These are phyloP conservation scores for Trichopria drosophilae DNA, from an alignment of 2,888 invertebrate genomes.

Conservation along the genomic window DNA sequence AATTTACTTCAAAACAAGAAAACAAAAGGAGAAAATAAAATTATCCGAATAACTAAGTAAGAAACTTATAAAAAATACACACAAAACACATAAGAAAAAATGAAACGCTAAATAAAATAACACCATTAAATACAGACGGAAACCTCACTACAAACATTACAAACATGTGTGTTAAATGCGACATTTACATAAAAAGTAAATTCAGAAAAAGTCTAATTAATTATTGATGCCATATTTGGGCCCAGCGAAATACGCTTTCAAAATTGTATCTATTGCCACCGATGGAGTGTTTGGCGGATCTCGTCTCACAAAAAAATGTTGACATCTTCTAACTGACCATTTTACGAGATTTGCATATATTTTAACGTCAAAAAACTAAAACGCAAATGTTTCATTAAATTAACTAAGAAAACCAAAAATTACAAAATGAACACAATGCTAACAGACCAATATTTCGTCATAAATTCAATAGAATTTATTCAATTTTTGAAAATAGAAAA, in stretches of 20 bases:
- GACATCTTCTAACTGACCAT: conserved; percentile 14
- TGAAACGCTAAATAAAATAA: no score
- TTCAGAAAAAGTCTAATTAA: conserved; percentile 25
- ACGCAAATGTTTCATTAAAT: conserved; percentile 8
- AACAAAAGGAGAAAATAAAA: no score
- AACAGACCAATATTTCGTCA: conserved; percentile 13
- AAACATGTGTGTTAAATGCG: conserved; percentile 13
- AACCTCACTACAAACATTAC: conserved; percentile 29
- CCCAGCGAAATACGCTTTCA: conserved; percentile 26
- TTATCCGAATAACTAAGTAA: no score
- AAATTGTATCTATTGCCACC: conserved; percentile 33
- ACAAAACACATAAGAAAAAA: no score
- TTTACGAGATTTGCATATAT: conserved; percentile 18
- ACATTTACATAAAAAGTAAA: conserved; percentile 29
- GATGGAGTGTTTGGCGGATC: conserved; percentile 29
- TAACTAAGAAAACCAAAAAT: conserved; percentile 1
- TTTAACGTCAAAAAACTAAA: conserved; percentile 16
- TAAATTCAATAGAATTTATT: conserved; percentile 18
- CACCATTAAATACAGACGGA: conserved; percentile 11
- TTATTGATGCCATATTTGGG: conserved; percentile 29
- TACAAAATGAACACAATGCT: conserved; percentile 12
- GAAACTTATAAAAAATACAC: no score
- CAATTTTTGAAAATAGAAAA: conserved; percentile 1
- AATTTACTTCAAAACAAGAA: no score
- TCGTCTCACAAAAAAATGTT: conserved; percentile 27